Base-by-base conservation (phyloP, 2,113 vertebrate genomes). In the Festucalex cinctus region DNA sequence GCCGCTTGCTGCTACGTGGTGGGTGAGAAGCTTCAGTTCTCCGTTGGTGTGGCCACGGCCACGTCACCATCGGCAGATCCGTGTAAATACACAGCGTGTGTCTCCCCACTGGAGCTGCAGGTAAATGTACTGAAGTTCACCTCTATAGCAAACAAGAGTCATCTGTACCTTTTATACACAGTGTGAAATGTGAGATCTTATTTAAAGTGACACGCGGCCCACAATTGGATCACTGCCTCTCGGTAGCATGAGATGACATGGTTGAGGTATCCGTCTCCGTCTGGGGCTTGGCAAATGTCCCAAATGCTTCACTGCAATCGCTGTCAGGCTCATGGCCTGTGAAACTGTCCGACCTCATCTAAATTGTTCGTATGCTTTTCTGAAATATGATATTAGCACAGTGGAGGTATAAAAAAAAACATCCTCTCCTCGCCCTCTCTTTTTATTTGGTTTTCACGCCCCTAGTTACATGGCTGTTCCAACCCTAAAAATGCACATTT, bases 51-150 rank as follows among this genome's bases (percentile, higher is more conserved):
- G 7, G 82, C 76, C 0, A 64, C 74, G 0, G 49, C 86, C 53
- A 74, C 79, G 0, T 41, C 81, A 0, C 3, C 19, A 0, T 62
- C 87, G 63, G 39, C 71, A 0, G 81, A 70, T 43, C 68, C 78
- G 66, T 88, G 83, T 76, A 91, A 75, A 0, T 98, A 94, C 68
- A 84, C 82, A 0, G 88, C 94, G 13, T 88, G 59, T 63, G 82
- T 99, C 10, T 88, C 93, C 39, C 94, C 96, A 0, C 77, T 98
- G 68, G 91, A 92, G 69, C 72, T 98, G 65, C 93, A 97, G 94
- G 97, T 98, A 93, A 92, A 66, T 32, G 4, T 61, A 66, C 8
- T 54, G 62, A 6, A 44, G 63, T 57, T 66, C 12, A 39, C 35
- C 16, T 14, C 3, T 5, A 5, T 48, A 35, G 48, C 17, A n/a